phyloP scores from a whole-genome alignment of 2,888 invertebrate species.

The Euzetes globulus region DNA sequence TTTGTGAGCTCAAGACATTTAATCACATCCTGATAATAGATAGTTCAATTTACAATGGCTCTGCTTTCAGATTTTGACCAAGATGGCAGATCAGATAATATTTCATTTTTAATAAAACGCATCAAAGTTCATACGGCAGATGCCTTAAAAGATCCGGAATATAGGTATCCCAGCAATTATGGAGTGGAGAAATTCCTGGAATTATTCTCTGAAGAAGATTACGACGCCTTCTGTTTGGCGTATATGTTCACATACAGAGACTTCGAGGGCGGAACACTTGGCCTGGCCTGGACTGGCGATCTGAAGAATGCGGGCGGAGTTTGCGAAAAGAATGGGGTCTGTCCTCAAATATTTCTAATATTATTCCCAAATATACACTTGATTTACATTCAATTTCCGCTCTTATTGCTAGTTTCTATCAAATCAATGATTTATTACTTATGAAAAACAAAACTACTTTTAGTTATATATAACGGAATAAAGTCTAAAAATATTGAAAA shows the following conservation, averaged over 20 bases:
- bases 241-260: conserved; percentile 98
- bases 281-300: conserved; percentile 96
- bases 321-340: conserved; percentile 91
- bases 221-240: conserved; percentile 95
- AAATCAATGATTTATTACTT: too few species aligned
- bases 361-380: too few species aligned
- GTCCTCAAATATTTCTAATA: too few species aligned
- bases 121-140: conserved; percentile 85
- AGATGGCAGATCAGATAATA: conserved; percentile 82
- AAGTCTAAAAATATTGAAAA: too few species aligned
- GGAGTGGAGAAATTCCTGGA: conserved; percentile 98
- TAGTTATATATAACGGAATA: too few species aligned
- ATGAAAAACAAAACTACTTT: too few species aligned
- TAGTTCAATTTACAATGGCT: too few species aligned
- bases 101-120: conserved; percentile 90
- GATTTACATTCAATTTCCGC: too few species aligned
- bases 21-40: too few species aligned
- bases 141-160: conserved; percentile 72
- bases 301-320: conserved; percentile 94
- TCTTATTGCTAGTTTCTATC: too few species aligned
- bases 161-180: conserved; percentile 87
- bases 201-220: conserved; percentile 94
- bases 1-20: too few species aligned
- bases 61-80: conserved; percentile 70
- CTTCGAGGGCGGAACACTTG: conserved; percentile 91